phyloP scores from a whole-genome alignment of 2,888 invertebrate species.

The Acleris literana region DNA sequence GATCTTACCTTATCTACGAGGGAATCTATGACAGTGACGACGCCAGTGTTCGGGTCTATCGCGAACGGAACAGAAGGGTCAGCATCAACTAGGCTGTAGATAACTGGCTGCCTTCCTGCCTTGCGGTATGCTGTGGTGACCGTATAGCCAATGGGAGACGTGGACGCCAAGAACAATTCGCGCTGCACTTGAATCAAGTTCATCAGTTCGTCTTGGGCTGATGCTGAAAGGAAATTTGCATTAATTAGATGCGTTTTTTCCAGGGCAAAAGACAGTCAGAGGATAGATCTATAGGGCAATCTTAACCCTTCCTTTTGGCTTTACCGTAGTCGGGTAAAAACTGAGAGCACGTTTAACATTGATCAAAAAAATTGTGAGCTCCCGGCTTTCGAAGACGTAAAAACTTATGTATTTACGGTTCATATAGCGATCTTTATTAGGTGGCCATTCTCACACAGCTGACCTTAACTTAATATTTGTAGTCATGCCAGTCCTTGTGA shows the following conservation, averaged over 20 bases:
- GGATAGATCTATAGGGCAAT: no score
- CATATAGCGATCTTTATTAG: no score
- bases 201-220: slow-evolving; percentile 84
- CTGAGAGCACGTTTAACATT: neutral
- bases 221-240: slow-evolving; percentile 57
- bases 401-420: no score
- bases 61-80: slow-evolving; percentile 87
- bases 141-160: slow-evolving; percentile 88
- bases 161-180: slow-evolving; percentile 89
- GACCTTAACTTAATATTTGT: no score
- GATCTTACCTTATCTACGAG: slow-evolving; percentile 86
- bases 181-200: slow-evolving; percentile 88
- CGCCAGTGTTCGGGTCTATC: slow-evolving; percentile 89
- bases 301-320: no score
- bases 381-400: no score
- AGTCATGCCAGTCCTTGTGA: no score
- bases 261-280: no score
- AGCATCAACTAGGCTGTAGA: slow-evolving; percentile 87
- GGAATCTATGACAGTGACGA: slow-evolving; percentile 91
- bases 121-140: slow-evolving; percentile 88
- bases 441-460: no score
- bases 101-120: slow-evolving; percentile 85
- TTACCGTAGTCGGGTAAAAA: no score
- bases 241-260: no score
- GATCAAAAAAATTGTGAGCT: no score